Evolutionary conservation across 2,113 vertebrate species (phyloP), one percentile per base, ranked within the genome.

Genomic region (Callithrix jacchus): DNA sequence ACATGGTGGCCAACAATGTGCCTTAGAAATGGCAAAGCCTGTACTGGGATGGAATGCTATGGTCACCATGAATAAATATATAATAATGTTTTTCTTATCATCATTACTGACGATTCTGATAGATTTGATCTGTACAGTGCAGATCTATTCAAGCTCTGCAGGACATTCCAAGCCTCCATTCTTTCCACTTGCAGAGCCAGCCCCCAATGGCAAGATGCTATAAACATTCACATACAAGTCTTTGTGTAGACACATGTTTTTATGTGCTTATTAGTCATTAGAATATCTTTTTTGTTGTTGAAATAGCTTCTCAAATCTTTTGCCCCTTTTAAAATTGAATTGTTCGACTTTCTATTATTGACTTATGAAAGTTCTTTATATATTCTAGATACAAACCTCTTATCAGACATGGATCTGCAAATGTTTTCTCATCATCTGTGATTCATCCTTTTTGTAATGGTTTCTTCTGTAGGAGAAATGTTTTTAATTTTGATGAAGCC

Each of bases 401-500:
- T 76, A 86, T 58, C 52, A 45, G 52, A 73, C 16, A 56, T 52
- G 88, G 23, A 66, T 82, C 52, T 89, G n/a, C 20, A 91, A 89
- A 52, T 91, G n/a, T 88, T 92, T 92, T 70, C 79, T 84, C 21
- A 71, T 23, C 64, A 16, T 87, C 12, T 86, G 35, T 83, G 58
- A 21, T 88, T 68, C 45, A 16, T 83, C 73, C 94, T 74, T 82
- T 96, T 92, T 86, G 64, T 76, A 85, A 45, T 88, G 25, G 40
- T 89, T 18, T 56, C 49, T 96, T 94, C 77, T 87, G 8, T 84
- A 94, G 45, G 77, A 32, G n/a, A 77, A 23, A 86, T 23, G 23
- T 76, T 89, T 86, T 92, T 37, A 37, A 93, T 81, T 89, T 94
- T 93, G 47, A 70, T 87, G 74, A 40, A 79, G 47, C 76, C 30